Evolutionary conservation across 2,113 vertebrate genomes (phyloP).

Genomic region (Anarrhichthys ocellatus): DNA sequence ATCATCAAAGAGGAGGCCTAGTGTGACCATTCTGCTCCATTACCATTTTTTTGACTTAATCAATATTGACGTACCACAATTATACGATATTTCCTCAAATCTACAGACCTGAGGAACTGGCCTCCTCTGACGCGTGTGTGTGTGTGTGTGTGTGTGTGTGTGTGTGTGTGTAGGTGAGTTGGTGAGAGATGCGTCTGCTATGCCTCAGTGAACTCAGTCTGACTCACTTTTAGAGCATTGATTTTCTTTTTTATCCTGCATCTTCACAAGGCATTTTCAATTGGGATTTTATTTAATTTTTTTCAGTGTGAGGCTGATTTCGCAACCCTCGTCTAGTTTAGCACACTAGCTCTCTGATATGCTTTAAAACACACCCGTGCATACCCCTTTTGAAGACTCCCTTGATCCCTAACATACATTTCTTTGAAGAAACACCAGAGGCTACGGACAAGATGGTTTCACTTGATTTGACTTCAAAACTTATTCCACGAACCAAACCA

Average conservation of each 20-base stretch:
- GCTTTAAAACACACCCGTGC: not conserved
- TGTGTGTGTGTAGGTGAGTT: not conserved
- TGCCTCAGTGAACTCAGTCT: constrained; percentile 21
- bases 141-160: constrained; percentile 6
- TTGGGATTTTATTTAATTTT: not conserved
- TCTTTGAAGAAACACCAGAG: constrained; percentile 14
- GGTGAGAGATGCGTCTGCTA: not conserved
- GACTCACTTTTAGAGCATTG: constrained; percentile 27
- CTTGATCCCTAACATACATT: constrained; percentile 2
- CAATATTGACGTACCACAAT: constrained; percentile 13
- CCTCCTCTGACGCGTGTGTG: constrained; percentile 4
- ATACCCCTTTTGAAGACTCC: not conserved
- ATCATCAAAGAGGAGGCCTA: not conserved
- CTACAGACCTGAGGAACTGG: not conserved
- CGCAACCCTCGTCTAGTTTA: not conserved
- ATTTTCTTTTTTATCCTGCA: constrained; percentile 12
- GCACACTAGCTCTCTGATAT: not conserved
- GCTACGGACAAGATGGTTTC: constrained; percentile 2
- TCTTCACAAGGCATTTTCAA: constrained; percentile 12
- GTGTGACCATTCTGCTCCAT: not conserved
- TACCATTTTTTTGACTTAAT: not conserved
- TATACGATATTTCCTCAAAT: not conserved
- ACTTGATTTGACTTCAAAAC: not conserved
- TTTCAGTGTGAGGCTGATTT: not conserved
- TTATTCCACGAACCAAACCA: not conserved